Conservation (phyloP, 2,113 vertebrate species). For the Cnemophilus loriae region DNA sequence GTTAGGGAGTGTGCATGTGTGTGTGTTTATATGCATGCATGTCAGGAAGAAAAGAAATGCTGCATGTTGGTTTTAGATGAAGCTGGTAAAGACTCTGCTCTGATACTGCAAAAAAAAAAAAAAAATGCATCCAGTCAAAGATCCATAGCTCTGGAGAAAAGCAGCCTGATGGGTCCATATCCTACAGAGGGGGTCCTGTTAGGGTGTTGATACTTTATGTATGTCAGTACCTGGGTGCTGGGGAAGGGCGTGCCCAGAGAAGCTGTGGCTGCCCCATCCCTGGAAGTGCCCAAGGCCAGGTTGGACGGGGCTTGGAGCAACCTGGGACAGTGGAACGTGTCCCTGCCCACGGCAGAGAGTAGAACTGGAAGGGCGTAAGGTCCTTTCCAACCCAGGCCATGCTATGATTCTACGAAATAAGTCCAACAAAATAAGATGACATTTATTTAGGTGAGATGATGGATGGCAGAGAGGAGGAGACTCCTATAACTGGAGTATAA, state of each 20-base stretch:
- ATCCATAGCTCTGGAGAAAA: neutral
- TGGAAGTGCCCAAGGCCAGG: neutral
- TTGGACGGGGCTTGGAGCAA: neutral
- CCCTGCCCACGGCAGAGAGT: neutral
- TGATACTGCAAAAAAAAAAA: neutral
- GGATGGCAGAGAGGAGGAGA: neutral
- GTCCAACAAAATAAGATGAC: neutral
- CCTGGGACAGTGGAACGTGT: neutral
- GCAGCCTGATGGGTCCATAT: neutral
- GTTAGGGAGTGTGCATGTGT: neutral
- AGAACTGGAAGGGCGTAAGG: neutral
- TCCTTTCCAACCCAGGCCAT: neutral
- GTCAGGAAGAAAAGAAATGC: neutral
- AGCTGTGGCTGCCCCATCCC: neutral
- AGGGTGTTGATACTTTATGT: neutral
- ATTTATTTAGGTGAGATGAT: neutral
- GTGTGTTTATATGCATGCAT: neutral
- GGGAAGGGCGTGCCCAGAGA: neutral
- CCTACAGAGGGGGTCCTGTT: neutral
- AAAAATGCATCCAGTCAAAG: neutral
- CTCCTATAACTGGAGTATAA: neutral
- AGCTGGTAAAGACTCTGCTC: neutral
- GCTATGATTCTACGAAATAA: neutral
- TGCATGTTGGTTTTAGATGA: neutral
- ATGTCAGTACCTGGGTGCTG: rapidly evolving